Conservation (phyloP, 2,797 vertebrate species). For the Novumbra hubbsi region DNA sequence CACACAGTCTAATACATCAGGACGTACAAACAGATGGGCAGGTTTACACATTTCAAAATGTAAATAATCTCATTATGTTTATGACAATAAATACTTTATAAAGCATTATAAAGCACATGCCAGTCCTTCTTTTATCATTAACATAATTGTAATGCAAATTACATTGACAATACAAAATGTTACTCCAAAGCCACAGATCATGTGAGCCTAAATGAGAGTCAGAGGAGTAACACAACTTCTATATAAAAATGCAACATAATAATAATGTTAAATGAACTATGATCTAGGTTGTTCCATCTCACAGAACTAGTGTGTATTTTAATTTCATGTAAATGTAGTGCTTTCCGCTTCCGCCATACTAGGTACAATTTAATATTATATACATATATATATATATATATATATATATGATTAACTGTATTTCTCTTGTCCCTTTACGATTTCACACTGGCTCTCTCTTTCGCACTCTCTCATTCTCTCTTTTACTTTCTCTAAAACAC, state of each 20-base stretch:
- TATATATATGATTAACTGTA: not conserved
- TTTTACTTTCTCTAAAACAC: not conserved
- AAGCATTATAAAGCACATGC: not conserved
- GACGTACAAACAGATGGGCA: not conserved
- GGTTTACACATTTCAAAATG: no score
- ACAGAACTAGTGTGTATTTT: not conserved
- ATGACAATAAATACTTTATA: not conserved
- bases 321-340: not conserved
- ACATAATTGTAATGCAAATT: not conserved
- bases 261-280: not conserved
- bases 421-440: not conserved
- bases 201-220: not conserved
- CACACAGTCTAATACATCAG: not conserved
- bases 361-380: not conserved
- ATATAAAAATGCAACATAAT: not conserved
- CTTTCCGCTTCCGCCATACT: not conserved
- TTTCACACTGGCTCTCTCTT: not conserved
- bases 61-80: constrained; percentile 4
- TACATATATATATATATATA: no score
- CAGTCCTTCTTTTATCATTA: not conserved
- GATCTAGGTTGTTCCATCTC: not conserved
- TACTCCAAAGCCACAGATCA: not conserved
- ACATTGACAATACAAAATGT: not conserved
- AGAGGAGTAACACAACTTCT: not conserved
- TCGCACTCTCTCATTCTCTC: not conserved